These are phyloP conservation scores for Sialia sialis DNA, from an alignment of 2,113 vertebrate genomes.

Conservation along the genomic window DNA sequence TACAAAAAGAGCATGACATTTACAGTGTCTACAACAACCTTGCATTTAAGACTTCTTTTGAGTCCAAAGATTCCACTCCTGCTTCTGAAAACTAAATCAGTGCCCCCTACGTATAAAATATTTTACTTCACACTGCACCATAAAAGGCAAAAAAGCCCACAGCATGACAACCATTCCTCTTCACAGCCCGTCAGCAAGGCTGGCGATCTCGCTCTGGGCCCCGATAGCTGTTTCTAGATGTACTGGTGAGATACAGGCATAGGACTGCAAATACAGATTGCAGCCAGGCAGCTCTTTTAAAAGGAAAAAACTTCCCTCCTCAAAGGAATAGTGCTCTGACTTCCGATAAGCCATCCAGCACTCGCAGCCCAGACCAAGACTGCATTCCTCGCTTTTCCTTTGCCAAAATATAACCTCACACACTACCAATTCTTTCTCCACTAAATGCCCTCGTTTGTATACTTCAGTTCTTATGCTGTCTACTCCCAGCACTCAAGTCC, in stretches of 20 bases:
- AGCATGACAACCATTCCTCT: neutral
- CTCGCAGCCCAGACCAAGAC: neutral
- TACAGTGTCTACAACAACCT: neutral
- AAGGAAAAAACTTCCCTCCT: neutral
- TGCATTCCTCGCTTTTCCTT: neutral
- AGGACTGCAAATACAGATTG: neutral
- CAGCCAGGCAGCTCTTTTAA: neutral
- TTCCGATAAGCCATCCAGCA: neutral
- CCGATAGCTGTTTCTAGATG: neutral
- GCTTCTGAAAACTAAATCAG: neutral
- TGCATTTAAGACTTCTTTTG: neutral
- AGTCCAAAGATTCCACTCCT: neutral
- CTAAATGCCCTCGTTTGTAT: neutral
- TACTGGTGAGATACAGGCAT: rapidly evolving
- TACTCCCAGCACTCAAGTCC: neutral
- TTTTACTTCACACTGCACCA: neutral
- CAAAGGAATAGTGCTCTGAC: neutral
- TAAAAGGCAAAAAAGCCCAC: neutral
- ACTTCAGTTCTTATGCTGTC: neutral
- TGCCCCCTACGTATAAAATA: neutral
- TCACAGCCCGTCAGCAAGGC: neutral
- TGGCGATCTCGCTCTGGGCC: neutral
- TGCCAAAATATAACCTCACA: neutral
- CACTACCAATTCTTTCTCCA: neutral
- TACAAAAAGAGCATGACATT: neutral